These are phyloP conservation scores for Unio delphinus DNA, from an alignment of 2,888 invertebrate species.

Conservation along the genomic window DNA sequence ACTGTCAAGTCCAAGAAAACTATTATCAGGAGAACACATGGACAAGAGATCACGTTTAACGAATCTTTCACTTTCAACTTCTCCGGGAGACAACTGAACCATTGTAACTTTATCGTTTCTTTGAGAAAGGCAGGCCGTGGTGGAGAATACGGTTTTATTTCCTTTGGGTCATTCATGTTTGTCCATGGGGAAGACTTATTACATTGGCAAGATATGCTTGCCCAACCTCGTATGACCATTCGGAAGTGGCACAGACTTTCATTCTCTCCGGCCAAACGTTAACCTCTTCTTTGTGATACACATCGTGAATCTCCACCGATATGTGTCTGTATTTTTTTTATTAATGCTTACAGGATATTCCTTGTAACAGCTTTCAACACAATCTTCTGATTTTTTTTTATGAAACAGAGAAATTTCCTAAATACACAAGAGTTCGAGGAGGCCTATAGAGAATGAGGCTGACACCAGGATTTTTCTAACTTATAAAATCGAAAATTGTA, in stretches of 20 bases:
- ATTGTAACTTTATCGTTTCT: slow-evolving; percentile 57
- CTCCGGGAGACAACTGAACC: slow-evolving; percentile 57
- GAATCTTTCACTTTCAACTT: slow-evolving; percentile 66
- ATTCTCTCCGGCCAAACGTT: too few species aligned
- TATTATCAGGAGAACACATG: slow-evolving; percentile 33
- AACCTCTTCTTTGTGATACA: too few species aligned
- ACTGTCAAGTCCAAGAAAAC: slow-evolving; percentile 64
- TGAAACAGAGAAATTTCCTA: too few species aligned
- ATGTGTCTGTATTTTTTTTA: too few species aligned
- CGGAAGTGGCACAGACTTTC: slow-evolving; percentile 45
- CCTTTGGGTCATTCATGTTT: slow-evolving; percentile 67
- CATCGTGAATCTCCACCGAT: too few species aligned
- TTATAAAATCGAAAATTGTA: too few species aligned
- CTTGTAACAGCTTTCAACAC: too few species aligned
- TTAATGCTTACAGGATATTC: too few species aligned
- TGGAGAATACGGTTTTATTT: slow-evolving; percentile 57
- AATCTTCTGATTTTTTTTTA: too few species aligned
- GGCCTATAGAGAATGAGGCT: too few species aligned
- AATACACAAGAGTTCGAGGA: too few species aligned
- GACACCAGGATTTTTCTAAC: too few species aligned
- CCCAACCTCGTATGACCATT: slow-evolving; percentile 52
- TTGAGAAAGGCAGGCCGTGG: slow-evolving; percentile 49
- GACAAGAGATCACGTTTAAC: slow-evolving; percentile 61
- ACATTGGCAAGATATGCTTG: slow-evolving; percentile 69
- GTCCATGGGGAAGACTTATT: slow-evolving; percentile 64